phyloP scores from a whole-genome alignment of 1,140 invertebrate species.

The Diabrotica virgifera region DNA sequence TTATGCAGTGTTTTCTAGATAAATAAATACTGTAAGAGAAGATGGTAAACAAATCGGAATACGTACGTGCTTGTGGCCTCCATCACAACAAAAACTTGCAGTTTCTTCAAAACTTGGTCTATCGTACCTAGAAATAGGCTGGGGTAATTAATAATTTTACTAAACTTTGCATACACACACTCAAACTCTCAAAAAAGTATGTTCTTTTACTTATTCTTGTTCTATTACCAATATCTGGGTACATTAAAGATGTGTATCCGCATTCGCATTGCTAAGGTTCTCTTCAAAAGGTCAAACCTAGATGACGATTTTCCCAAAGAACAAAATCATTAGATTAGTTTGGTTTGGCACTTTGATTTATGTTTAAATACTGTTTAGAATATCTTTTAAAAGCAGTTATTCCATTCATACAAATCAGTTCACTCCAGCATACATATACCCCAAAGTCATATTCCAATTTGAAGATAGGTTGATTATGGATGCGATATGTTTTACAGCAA shows the following conservation, averaged over 20 bases:
- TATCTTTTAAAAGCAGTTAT: no score
- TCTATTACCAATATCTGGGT: slow-evolving; percentile 16
- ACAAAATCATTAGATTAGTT: slow-evolving; percentile 43
- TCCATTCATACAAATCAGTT: slow-evolving; percentile 5
- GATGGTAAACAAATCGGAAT: slow-evolving; percentile 42
- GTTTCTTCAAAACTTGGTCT: slow-evolving; percentile 41
- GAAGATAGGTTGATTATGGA: slow-evolving; percentile 5
- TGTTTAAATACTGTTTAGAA: not conserved
- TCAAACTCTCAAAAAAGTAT: slow-evolving; percentile 35
- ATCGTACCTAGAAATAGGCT: slow-evolving; percentile 53
- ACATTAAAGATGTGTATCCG: slow-evolving; percentile 9
- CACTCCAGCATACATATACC: slow-evolving; percentile 35
- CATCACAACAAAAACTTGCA: slow-evolving; percentile 34
- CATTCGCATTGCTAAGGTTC: slow-evolving; percentile 16
- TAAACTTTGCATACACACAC: slow-evolving; percentile 49
- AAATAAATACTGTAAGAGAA: slow-evolving; percentile 23
- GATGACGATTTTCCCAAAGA: slow-evolving; percentile 39
- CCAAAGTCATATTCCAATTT: slow-evolving; percentile 34
- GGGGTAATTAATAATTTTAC: slow-evolving; percentile 56
- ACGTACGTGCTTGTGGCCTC: slow-evolving; percentile 44
- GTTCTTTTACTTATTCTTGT: not conserved
- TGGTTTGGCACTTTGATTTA: slow-evolving; percentile 26
- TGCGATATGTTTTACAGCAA: no score
- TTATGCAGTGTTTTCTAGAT: not conserved
- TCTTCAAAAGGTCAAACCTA: slow-evolving; percentile 36